These are phyloP conservation scores for Limonius californicus DNA, from an alignment of 1,140 invertebrate species.

Conservation along the genomic window DNA sequence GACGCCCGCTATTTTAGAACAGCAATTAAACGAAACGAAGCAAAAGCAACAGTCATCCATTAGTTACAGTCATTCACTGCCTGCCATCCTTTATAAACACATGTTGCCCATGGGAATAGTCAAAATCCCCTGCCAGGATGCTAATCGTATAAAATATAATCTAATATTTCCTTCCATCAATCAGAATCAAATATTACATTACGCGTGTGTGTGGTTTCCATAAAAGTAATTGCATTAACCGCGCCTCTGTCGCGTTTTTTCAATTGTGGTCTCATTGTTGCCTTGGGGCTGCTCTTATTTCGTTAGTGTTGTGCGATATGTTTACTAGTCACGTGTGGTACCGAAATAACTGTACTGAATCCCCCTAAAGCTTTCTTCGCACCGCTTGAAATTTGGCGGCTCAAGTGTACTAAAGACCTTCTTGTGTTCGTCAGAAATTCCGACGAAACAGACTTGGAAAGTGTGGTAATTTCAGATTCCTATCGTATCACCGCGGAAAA, in stretches of 20 bases:
- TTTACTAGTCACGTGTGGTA: slow-evolving; percentile 1
- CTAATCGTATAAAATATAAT: slow-evolving; percentile 6
- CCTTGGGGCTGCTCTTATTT: neutral
- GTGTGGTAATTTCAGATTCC: slow-evolving; percentile 6
- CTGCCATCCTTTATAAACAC: neutral
- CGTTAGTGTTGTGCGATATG: neutral
- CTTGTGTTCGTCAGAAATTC: neutral
- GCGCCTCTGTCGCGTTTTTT: neutral
- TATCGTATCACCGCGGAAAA: slow-evolving; percentile 1
- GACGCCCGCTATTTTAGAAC: no score
- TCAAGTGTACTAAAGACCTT: neutral
- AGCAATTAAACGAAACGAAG: no score
- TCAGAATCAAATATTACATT: slow-evolving; percentile 5
- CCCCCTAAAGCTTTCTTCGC: neutral
- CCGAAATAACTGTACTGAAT: neutral
- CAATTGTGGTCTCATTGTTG: slow-evolving; percentile 2
- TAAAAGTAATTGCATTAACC: slow-evolving; percentile 1
- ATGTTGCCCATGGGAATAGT: neutral
- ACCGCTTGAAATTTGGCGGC: neutral
- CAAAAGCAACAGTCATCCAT: no score
- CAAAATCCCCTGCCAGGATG: neutral
- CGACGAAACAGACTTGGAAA: neutral
- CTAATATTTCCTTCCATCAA: neutral
- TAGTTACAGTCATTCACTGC: neutral
- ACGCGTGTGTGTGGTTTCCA: slow-evolving; percentile 1